Evolutionary conservation across 2,113 vertebrate species (phyloP).

Genomic region (Microtus richardsoni): DNA sequence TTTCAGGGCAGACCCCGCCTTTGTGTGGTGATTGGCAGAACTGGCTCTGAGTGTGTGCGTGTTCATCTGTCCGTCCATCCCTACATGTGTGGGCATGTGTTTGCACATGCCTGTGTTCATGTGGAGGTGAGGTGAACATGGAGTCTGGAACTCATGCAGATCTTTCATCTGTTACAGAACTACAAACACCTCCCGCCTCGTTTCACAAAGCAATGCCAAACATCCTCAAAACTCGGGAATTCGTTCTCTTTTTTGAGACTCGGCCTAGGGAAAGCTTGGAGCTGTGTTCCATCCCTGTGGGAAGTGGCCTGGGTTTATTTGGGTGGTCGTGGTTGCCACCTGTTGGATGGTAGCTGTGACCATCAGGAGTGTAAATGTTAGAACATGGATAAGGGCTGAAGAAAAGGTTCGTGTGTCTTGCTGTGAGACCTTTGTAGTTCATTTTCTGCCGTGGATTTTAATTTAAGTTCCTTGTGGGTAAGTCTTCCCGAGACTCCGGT

Average conservation of each 20-base stretch:
- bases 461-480: no score
- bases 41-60: background rate
- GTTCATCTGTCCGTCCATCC: background rate
- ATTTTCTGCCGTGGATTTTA: no score
- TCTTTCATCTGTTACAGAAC: background rate
- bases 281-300: slow-evolving; percentile 9
- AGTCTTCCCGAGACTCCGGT: no score
- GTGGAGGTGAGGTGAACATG: background rate
- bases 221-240: background rate
- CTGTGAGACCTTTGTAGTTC: no score
- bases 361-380: background rate
- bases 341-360: background rate
- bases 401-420: no score
- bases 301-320: slow-evolving; percentile 39
- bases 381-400: no score
- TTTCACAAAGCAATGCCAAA: slow-evolving; percentile 49
- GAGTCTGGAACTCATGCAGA: background rate
- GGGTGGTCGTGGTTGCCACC: background rate
- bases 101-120: background rate
- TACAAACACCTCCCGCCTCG: background rate
- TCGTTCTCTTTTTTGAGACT: slow-evolving; percentile 31
- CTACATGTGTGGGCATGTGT: background rate
- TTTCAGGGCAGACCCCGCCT: background rate
- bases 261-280: background rate
- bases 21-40: no score